Evolutionary conservation across 2,797 vertebrate genomes (phyloP).

Genomic region (Columba guinea): DNA sequence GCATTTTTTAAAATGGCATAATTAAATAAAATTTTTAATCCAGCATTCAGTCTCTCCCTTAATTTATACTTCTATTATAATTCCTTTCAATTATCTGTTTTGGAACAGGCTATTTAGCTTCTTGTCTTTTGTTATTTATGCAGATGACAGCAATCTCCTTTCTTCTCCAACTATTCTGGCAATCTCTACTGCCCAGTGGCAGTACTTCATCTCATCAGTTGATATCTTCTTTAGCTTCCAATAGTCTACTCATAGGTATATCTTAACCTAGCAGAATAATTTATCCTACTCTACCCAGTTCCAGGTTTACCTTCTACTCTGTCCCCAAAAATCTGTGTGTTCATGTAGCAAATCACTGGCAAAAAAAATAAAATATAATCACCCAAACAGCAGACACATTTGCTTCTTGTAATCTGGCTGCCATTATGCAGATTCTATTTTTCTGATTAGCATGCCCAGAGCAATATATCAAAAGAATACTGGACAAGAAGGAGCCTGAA

Average conservation of each 20-base stretch:
- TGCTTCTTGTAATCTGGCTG: slow-evolving; percentile 17
- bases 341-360: neutral
- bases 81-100: neutral
- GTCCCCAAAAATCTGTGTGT: neutral
- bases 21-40: neutral
- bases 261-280: neutral
- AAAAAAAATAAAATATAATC: neutral
- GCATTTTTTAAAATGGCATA: neutral
- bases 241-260: neutral
- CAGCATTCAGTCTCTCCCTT: neutral
- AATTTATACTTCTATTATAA: slow-evolving; percentile 4
- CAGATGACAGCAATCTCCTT: neutral
- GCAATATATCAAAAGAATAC: slow-evolving; percentile 23
- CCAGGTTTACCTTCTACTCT: slow-evolving; percentile 18
- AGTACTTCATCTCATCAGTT: neutral
- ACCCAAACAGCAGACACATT: neutral
- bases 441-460: slow-evolving; percentile 18
- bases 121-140: neutral
- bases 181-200: neutral
- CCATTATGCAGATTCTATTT: neutral
- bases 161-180: neutral
- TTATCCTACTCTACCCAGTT: neutral
- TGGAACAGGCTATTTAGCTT: neutral
- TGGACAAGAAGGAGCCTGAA: neutral
- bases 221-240: slow-evolving; percentile 23